Conservation (phyloP, 2,797 vertebrate species). For the Epinephelus awoara region DNA sequence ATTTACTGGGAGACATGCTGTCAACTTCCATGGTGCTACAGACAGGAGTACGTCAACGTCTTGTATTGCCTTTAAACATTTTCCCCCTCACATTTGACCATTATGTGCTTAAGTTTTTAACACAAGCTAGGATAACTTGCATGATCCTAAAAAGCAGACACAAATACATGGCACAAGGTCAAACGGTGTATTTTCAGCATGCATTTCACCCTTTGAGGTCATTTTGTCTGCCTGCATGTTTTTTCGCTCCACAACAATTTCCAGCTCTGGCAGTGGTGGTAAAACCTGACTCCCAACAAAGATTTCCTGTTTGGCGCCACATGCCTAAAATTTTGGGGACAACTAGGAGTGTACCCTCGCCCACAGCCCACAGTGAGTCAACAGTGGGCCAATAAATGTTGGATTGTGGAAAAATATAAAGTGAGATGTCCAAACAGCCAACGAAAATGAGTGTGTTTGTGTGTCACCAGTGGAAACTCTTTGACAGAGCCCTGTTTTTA, state of each 20-base stretch:
- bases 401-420: conserved; percentile 58
- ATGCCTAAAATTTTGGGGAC: conserved; percentile 58
- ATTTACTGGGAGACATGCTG: background rate
- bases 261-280: conserved; percentile 53
- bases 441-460: conserved; percentile 59
- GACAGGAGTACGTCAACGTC: background rate
- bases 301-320: conserved; percentile 75
- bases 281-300: conserved; percentile 44
- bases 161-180: conserved; percentile 22
- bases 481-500: conserved; percentile 65
- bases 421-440: conserved; percentile 57
- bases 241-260: conserved; percentile 64
- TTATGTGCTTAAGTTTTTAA: background rate
- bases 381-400: conserved; percentile 66
- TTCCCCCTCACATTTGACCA: background rate
- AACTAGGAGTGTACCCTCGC: conserved; percentile 61
- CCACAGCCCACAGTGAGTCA: conserved; percentile 75
- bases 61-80: background rate
- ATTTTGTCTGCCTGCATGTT: conserved; percentile 47
- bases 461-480: conserved; percentile 82
- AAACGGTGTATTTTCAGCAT: conserved; percentile 31
- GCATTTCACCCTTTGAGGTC: conserved; percentile 36
- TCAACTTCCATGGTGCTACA: background rate
- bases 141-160: conserved; percentile 10
- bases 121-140: background rate